A percentile compares a stretch with the other conserved stretches of the same genome.
phyloP scores from a whole-genome alignment of 2,888 invertebrate genomes.

The Nomada goodeniana region DNA sequence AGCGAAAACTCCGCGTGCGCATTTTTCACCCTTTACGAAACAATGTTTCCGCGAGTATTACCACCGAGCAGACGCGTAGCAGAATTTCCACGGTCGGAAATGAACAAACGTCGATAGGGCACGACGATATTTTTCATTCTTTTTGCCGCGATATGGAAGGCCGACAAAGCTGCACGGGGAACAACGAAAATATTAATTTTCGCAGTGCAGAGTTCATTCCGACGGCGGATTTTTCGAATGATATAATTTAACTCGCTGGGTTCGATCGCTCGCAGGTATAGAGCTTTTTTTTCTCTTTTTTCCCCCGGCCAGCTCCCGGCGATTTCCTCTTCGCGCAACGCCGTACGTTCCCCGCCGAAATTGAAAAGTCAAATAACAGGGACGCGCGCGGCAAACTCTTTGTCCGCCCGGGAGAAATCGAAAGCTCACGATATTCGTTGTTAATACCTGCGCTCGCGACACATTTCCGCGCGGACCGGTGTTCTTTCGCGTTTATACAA shows the following conservation, averaged over 20 bases:
- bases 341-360: not conserved
- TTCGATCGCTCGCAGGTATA: constrained; percentile 6
- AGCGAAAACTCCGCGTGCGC: not conserved
- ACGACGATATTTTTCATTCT: not conserved
- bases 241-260: constrained; percentile 17
- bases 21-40: too few relatives aligned
- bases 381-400: constrained; percentile 22
- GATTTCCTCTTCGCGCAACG: not conserved
- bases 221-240: not conserved
- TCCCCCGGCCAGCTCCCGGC: not conserved
- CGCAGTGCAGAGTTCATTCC: not conserved
- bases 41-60: not conserved
- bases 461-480: not conserved
- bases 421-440: constrained; percentile 34
- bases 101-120: not conserved
- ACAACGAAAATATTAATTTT: constrained; percentile 34
- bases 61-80: not conserved
- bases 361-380: constrained; percentile 51
- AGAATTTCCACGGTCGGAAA: not conserved
- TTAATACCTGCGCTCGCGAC: constrained; percentile 33
- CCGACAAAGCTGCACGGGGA: not conserved
- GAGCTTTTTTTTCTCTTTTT: constrained; percentile 3
- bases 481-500: too few relatives aligned
- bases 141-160: not conserved
- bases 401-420: constrained; percentile 45